Base-by-base conservation (phyloP, 2,113 vertebrate species). In the Chlorodrepanis virens region DNA sequence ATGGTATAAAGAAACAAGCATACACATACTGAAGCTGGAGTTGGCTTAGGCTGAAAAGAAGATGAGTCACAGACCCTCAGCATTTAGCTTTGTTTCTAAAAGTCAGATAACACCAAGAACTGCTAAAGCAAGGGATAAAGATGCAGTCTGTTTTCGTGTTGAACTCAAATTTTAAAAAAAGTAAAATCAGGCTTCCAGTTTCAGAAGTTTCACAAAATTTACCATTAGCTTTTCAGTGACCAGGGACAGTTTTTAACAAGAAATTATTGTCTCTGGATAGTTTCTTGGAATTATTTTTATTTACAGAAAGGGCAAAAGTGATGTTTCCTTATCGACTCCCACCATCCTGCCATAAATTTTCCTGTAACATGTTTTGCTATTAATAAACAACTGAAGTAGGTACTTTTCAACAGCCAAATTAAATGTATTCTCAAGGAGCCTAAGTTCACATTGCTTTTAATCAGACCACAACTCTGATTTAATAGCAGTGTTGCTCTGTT, bases 1-100 rank as follows among this genome's bases (percentile, higher is more conserved):
- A 81, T 3, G 1, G 60, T 39, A 67, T 71, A 90, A 85, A 77
- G 86, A 90, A 95, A 87, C 71, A 96, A 86, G 83, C 29, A 75
- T 6, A 71, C 44, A 75, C 52, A 83, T 25, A 91, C 29, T 86
- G 89, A 89, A 92, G 68, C 35, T 81, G 24, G 35, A 92, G 76
- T 56, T 93, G 86, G 91, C 91, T 86, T 60, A 92, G 72, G 52
- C 93, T 75, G 76, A 90, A 90, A 90, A 95, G 93, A 96, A 67
- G 90, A 96, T 95, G 94, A 97, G 68, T 97, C 93, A 94, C 75
- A 81, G 68, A 78, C 6, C 10, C n/a, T 77, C 44, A 81, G 79
- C 50, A 90, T 67, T 89, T 83, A 87, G 71, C 42, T 93, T 86
- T 95, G 76, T 94, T 95, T 90, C 76, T 71, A 25, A 78, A 96